Evolutionary conservation across 2,797 vertebrate genomes (phyloP), one percentile per base, ranked within the genome.

Genomic region (Coregonus sp.): DNA sequence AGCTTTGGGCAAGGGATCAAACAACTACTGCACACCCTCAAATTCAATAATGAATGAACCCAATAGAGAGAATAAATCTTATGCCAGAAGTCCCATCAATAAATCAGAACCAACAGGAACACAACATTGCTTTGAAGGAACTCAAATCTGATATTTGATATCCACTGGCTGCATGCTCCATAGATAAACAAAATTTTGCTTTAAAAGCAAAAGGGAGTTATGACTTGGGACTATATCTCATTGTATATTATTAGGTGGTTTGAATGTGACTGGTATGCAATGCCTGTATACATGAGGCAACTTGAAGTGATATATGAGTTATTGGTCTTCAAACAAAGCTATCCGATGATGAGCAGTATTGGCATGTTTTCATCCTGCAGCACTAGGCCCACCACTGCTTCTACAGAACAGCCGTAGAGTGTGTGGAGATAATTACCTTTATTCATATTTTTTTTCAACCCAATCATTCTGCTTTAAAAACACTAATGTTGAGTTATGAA

Each of bases 41-140:
- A 86, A 90, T 91, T 93, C 91, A 89, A 89, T 89, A 88, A 90
- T 90, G 73, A 88, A 91, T 90, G 80, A 92, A 88, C 88, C 85
- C 81, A 82, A 79, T 86, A 86, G 85, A 89, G 81, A 81, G 87
- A 89, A 88, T 85, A 82, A 86, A 86, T 85, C 71, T 77, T 75
- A 84, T 86, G 83, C 84, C 86, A 85, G 76, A 84, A 86, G 83
- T 86, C 76, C 50, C 77, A 88, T 88, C 78, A 87, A 92, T 92
- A 85, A 89, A 87, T 84, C 70, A 89, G 81, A 87, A 52, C 63
- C 77, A 78, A 77, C 77, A 80, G 78, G 72, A 86, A 87, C 77
- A 75, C 76, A 61, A 68, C 78, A 80, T 79, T 85, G 75, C 81
- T 83, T 90, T 86, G 83, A 87, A 85, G 79, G 35, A 33, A 82